Base-by-base conservation (phyloP, 35 echinoderm and acorn worm genomes). In the Strongylocentrotus purpuratus region DNA sequence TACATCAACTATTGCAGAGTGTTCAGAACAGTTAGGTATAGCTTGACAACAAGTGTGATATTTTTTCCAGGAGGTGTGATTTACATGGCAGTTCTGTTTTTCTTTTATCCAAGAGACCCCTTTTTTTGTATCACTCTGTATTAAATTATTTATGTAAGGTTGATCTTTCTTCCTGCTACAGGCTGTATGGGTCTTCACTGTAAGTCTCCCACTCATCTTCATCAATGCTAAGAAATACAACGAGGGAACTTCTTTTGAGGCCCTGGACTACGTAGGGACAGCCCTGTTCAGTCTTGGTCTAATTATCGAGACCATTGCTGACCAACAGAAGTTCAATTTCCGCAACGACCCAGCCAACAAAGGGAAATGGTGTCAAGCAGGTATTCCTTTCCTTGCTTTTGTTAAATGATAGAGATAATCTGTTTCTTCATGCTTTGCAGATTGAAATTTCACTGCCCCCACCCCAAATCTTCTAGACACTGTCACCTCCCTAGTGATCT, bases 161-260 rank as follows among this genome's bases (percentile, higher is more conserved):
- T 78, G 7, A n/a, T 18, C 28, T 78, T 25, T 78, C 65, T 22
- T n/a, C 22, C 3, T 89, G 12, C 9, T 31, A 31, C 94, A 99
- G 98, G 98, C 98, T 31, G 35, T 96, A n/a, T 99, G 98, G 98
- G 98, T 99, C 4, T 97, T 95, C 92, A 96, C 96, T 0, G 98
- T 99, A 12, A 99, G 98, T 92, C 93, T 99, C 20, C 95, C 98
- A 17, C 95, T 99, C 9, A 97, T 99, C 25, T 97, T 97, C 60
- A 97, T 96, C 33, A 99, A 99, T 92, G 94, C 98, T 85, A 33
- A 14, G 20, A 94, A 94, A 12, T 58, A 94, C 46, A 48, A 87
- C 20, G 85, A 86, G 58, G 92, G 85, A 25, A 58, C 46, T 11
- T 28, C 60, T 31, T 97, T 99, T 86, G 94, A 91, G 47, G 94